phyloP scores from a whole-genome alignment of 2,113 vertebrate species.

The Oncorhynchus nerka region DNA sequence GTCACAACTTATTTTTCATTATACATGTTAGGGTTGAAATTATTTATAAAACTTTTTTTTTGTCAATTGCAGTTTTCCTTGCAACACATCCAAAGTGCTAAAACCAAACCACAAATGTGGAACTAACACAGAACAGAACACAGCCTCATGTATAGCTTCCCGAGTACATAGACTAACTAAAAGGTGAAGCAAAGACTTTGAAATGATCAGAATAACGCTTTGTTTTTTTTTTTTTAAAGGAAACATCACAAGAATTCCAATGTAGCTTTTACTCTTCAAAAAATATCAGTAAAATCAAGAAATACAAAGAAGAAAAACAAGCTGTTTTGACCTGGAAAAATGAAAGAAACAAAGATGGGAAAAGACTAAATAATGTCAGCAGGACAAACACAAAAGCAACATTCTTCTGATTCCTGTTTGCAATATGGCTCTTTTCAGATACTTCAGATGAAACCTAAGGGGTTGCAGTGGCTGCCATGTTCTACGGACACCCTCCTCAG shows the following conservation, averaged over 20 bases:
- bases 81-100: slow-evolving; percentile 57
- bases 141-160: slow-evolving; percentile 57
- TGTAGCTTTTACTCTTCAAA: slow-evolving; percentile 35
- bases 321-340: slow-evolving; percentile 7
- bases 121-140: slow-evolving; percentile 66
- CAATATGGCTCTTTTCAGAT: slow-evolving; percentile 33
- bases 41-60: slow-evolving; percentile 77
- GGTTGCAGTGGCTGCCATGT: neutral
- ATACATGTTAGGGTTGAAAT: slow-evolving; percentile 40
- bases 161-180: slow-evolving; percentile 56
- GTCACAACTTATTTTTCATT: neutral
- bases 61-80: slow-evolving; percentile 57
- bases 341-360: slow-evolving; percentile 4
- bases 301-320: slow-evolving; percentile 20
- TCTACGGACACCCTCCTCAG: slow-evolving; percentile 1
- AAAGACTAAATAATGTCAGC: slow-evolving; percentile 45
- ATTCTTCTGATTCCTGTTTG: slow-evolving; percentile 20
- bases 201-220: slow-evolving; percentile 28
- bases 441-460: slow-evolving; percentile 14
- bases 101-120: slow-evolving; percentile 67
- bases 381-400: slow-evolving; percentile 30
- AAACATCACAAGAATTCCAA: slow-evolving; percentile 38
- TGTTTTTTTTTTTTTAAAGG: neutral
- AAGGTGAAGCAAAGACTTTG: slow-evolving; percentile 40
- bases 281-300: slow-evolving; percentile 18